Conservation (phyloP, 2,113 vertebrate genomes). For the Charadrius vociferus region DNA sequence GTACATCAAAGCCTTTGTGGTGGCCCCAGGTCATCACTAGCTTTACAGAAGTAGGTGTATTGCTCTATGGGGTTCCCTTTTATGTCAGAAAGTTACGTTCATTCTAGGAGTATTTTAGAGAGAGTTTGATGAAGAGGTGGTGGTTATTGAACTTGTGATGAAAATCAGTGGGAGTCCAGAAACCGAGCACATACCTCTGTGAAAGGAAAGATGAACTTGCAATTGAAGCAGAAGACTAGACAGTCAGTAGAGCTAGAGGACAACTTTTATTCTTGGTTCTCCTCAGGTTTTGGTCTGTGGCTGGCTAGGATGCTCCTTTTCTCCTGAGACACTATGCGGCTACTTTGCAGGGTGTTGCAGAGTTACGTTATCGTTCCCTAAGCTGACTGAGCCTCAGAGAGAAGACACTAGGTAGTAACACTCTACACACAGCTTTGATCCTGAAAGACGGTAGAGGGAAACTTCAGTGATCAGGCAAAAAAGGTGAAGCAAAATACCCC, state of each 20-base stretch:
- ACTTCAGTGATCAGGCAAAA: not conserved
- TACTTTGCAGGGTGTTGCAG: not conserved
- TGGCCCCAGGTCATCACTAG: not conserved
- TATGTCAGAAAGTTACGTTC: not conserved
- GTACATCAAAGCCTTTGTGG: not conserved
- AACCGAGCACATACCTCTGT: rapidly evolving
- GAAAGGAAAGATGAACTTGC: not conserved
- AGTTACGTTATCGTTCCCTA: not conserved
- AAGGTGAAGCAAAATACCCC: not conserved
- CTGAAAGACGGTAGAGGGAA: not conserved
- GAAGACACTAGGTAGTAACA: not conserved
- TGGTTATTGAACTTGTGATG: not conserved
- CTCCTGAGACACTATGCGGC: not conserved
- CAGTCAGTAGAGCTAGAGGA: not conserved
- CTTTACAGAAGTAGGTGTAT: not conserved
- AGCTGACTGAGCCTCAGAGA: not conserved
- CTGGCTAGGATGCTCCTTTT: not conserved
- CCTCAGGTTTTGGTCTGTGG: not conserved
- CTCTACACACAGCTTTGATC: not conserved
- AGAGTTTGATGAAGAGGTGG: not conserved
- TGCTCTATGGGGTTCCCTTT: not conserved
- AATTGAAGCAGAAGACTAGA: not conserved
- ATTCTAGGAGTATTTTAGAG: not conserved
- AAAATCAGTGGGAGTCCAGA: not conserved
- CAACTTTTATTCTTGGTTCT: not conserved